phyloP scores from a whole-genome alignment of 2,797 vertebrate species.

The Enteromius viviparus region DNA sequence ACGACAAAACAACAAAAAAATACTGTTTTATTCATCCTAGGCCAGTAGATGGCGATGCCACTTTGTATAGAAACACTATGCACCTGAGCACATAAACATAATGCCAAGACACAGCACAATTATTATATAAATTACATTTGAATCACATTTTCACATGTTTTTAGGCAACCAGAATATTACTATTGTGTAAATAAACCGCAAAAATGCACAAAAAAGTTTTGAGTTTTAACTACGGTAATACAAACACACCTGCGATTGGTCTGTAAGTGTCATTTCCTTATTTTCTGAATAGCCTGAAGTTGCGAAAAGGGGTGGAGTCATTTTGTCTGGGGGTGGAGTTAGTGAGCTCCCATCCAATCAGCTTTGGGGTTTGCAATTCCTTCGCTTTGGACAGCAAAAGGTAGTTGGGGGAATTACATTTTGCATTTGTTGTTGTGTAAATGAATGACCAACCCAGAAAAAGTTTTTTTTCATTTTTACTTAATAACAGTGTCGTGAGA shows the following conservation, averaged over 20 bases:
- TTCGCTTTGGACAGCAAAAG: background rate
- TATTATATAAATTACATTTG: background rate
- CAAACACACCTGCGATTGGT: slow-evolving; percentile 4
- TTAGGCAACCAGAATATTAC: background rate
- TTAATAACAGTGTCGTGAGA: background rate
- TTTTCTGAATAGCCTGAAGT: slow-evolving; percentile 72
- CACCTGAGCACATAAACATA: background rate
- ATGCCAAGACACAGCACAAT: background rate
- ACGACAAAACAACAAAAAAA: background rate
- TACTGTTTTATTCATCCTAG: background rate
- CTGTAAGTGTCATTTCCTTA: slow-evolving; percentile 70
- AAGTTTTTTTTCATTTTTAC: background rate
- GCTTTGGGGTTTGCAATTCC: slow-evolving; percentile 47
- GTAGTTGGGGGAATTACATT: too few relatives aligned
- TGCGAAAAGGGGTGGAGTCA: background rate
- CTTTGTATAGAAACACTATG: background rate
- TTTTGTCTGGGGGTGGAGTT: slow-evolving; percentile 45
- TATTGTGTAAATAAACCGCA: background rate
- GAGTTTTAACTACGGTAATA: slow-evolving; percentile 32
- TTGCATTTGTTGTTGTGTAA: background rate
- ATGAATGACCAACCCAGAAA: background rate
- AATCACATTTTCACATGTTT: background rate
- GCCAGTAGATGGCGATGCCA: background rate
- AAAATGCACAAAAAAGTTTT: background rate
- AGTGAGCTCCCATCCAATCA: slow-evolving; percentile 67